phyloP scores from a whole-genome alignment of 2,888 invertebrate species.

The Temnothorax rugatulus region DNA sequence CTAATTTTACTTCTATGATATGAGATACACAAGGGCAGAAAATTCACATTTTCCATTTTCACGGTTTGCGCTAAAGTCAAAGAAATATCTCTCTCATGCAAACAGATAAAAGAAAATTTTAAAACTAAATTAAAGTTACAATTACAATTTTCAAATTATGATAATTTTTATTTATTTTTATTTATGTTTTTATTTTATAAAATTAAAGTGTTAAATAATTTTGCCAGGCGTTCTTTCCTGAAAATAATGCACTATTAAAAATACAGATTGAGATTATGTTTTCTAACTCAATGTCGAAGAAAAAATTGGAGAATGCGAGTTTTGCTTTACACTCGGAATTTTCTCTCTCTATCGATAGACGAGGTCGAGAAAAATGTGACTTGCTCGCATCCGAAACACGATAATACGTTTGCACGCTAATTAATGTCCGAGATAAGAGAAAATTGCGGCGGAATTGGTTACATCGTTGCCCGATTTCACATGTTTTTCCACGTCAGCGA shows the following conservation, averaged over 20 bases:
- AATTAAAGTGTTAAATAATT: not conserved
- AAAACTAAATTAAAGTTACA: not conserved
- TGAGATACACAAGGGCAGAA: not conserved
- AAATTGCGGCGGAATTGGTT: conserved; percentile 64
- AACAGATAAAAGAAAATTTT: not conserved
- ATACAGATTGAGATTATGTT: not conserved
- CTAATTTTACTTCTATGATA: conserved; percentile 23
- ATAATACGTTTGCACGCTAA: conserved; percentile 70
- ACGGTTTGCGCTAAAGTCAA: not conserved
- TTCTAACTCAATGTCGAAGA: not conserved
- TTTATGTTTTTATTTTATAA: not conserved
- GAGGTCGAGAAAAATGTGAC: conserved; percentile 65
- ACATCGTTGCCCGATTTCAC: conserved; percentile 63
- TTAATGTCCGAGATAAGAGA: conserved; percentile 70
- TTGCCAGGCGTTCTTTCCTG: not conserved
- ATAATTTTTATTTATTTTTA: not conserved
- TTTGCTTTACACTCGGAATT: conserved; percentile 10
- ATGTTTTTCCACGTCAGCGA: conserved; percentile 66
- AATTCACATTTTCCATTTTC: not conserved
- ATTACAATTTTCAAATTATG: not conserved
- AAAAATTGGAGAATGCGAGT: conserved; percentile 31
- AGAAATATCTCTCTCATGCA: not conserved
- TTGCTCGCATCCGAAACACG: conserved; percentile 70
- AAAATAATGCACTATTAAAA: not conserved
- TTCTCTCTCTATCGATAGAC: conserved; percentile 10